Evolutionary conservation across 92 coral and sea anemone species (phyloP).

Genomic region (Parazoanthus atlanticus): DNA sequence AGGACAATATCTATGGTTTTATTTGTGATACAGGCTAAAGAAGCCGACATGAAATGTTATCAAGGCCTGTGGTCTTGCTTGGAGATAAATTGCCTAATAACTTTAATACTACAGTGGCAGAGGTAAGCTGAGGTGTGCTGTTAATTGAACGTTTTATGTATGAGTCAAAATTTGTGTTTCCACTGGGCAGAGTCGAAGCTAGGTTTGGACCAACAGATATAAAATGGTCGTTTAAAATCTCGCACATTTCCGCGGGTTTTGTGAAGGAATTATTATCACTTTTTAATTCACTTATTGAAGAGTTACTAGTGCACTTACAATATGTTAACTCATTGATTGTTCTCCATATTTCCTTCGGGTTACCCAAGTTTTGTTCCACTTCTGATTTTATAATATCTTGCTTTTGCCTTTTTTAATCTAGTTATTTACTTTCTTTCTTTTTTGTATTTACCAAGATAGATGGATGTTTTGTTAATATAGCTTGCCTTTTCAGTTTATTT

Average conservation of each 20-base stretch:
- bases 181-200: slow-evolving; percentile 45
- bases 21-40: slow-evolving; percentile 43
- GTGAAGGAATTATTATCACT: slow-evolving; percentile 49
- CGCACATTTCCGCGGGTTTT: slow-evolving; percentile 52
- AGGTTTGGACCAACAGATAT: slow-evolving; percentile 55
- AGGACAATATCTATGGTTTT: slow-evolving; percentile 4
- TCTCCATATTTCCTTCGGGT: slow-evolving; percentile 56
- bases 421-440: slow-evolving; percentile 24
- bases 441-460: slow-evolving; percentile 43
- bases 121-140: slow-evolving; percentile 34
- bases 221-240: slow-evolving; percentile 59
- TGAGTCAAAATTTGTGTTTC: slow-evolving; percentile 46
- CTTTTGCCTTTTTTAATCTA: slow-evolving; percentile 35
- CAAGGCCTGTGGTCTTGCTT: slow-evolving; percentile 58
- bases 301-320: slow-evolving; percentile 55
- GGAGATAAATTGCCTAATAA: slow-evolving; percentile 17
- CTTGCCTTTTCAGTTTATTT: slow-evolving; percentile 50
- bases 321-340: slow-evolving; percentile 58
- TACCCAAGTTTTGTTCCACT: slow-evolving; percentile 46
- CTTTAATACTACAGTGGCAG: slow-evolving; percentile 35
- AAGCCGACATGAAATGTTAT: slow-evolving; percentile 62
- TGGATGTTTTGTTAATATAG: slow-evolving; percentile 45
- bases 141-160: slow-evolving; percentile 36
- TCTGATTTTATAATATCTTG: slow-evolving; percentile 48
- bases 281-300: slow-evolving; percentile 54